Base-by-base conservation (phyloP, 37 sponge, comb jelly and placozoan genomes). In the Aphrocallistes beatrix region DNA sequence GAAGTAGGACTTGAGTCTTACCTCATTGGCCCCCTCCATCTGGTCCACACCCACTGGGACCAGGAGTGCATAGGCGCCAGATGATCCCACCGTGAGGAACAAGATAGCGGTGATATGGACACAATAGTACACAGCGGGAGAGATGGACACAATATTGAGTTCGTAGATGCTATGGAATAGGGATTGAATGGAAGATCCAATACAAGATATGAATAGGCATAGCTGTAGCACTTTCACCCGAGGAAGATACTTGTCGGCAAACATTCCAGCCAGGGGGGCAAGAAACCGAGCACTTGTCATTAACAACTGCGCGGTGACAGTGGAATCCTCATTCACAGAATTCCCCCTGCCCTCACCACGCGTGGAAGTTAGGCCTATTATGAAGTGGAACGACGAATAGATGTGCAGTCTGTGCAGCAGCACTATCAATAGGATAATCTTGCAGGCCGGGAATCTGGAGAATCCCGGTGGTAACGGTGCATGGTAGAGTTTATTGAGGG, bases 1-100 rank as follows among this genome's bases (percentile, higher is more conserved):
- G 49, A 91, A 88, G 37, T 83, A 91, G 0, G 91, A 88, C 40
- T 88, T 88, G 36, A 88, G 34, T 50, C 85, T 49, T 0, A 86
- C 85, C 0, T 82, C 82, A 16, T 83, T 39, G 19, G 86, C 81
- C 37, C 81, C 36, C 25, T 34, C 32, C 16, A 91, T 38, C 51
- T 88, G 88, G 38, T 88, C 88, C 3, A 86, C 91, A 10, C 86
- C 88, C 42, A 88, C 83, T 17, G 88, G 86, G 6, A 91, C 47
- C 82, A 81, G 25, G 37, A 51, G 88, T 17, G 86, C 82, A 83
- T 88, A 86, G 36, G 86, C 86, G 34, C 49, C 89, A 38, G 89
- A 86, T 9, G 89, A 83, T 0, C 89, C 89, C 3, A 60, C 21
- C 6, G 75, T 28, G 10, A 60, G 8, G 10, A 60, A 30, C 17